Evolutionary conservation across 2,113 vertebrate species (phyloP).

Genomic region (Melospiza georgiana): DNA sequence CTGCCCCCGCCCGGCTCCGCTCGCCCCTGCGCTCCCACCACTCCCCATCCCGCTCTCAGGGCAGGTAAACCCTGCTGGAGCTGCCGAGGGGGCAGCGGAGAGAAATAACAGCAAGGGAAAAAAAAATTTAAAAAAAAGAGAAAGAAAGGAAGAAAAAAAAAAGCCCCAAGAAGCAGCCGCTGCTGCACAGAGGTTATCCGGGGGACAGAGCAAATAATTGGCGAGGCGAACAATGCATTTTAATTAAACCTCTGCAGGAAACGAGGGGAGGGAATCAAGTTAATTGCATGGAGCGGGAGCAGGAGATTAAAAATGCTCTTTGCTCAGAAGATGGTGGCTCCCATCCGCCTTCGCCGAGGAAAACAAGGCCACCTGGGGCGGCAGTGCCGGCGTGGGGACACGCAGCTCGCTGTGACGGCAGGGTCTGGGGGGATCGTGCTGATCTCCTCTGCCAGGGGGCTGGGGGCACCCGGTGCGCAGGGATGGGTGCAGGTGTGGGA

Average conservation of each 20-base stretch:
- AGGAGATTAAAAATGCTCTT: slow-evolving; percentile 54
- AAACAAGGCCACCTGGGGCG: slow-evolving; percentile 48
- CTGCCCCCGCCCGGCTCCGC: background rate
- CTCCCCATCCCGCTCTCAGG: background rate
- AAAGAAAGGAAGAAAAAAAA: background rate
- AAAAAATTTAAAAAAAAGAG: fast-evolving
- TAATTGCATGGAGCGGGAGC: slow-evolving; percentile 63
- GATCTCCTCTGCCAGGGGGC: background rate
- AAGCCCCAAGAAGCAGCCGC: background rate
- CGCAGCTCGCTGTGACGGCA: background rate
- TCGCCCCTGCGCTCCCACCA: background rate
- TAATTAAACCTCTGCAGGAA: slow-evolving; percentile 65
- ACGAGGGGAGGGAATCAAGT: slow-evolving; percentile 56
- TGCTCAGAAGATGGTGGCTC: slow-evolving; percentile 45
- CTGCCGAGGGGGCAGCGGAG: background rate
- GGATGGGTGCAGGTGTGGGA: background rate
- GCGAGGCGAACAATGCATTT: slow-evolving; percentile 58
- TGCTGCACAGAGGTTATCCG: slow-evolving; percentile 50
- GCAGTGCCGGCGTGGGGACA: background rate
- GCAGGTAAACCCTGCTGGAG: slow-evolving; percentile 50
- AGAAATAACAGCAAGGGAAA: background rate
- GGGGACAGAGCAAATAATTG: slow-evolving; percentile 64
- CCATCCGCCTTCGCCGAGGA: background rate
- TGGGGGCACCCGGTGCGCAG: fast-evolving
- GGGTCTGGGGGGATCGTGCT: fast-evolving